Evolutionary conservation across 1,140 invertebrate genomes (phyloP).

Genomic region (Bombus balteatus): DNA sequence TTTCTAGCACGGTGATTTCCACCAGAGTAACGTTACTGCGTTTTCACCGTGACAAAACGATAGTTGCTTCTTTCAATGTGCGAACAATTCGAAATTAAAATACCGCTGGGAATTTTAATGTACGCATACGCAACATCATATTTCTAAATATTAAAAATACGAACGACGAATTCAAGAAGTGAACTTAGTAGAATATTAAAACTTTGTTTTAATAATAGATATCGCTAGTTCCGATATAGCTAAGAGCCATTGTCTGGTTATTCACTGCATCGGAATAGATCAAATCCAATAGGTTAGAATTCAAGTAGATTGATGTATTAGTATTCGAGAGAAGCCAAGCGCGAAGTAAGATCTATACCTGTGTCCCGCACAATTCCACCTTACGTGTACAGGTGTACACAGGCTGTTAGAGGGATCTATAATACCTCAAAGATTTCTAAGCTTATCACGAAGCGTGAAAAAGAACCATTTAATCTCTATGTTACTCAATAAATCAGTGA

Average conservation of each 20-base stretch:
- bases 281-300: conserved; percentile 11
- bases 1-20: conserved; percentile 21
- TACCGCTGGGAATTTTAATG: background rate
- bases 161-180: background rate
- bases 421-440: too few relatives aligned
- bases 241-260: background rate
- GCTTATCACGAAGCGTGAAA: too few relatives aligned
- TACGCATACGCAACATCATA: background rate
- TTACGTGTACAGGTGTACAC: background rate
- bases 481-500: too few relatives aligned
- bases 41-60: background rate
- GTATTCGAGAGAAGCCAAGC: background rate
- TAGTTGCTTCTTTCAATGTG: too few relatives aligned
- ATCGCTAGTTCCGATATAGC: too few relatives aligned
- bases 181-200: background rate
- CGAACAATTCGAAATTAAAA: background rate
- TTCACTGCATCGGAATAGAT: conserved; percentile 4
- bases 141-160: background rate
- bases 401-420: background rate
- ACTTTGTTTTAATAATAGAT: too few relatives aligned
- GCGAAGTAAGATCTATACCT: conserved; percentile 14
- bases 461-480: too few relatives aligned
- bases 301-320: conserved; percentile 8
- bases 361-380: background rate
- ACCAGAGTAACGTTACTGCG: background rate